Conservation (phyloP, 2,888 invertebrate genomes). For the Theodoxus fluviatilis region DNA sequence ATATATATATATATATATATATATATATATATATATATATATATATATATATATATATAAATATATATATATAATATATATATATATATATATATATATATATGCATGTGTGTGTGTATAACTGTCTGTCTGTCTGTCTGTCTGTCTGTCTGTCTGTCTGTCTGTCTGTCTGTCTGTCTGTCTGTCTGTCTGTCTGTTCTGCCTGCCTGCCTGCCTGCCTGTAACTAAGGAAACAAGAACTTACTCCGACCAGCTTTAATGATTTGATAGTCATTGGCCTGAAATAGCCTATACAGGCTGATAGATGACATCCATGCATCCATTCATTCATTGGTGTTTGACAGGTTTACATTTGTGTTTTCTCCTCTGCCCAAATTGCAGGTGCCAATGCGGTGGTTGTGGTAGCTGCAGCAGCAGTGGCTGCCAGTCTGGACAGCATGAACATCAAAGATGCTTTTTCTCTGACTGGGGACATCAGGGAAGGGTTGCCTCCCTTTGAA, state of each 20-base stretch:
- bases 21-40: background rate
- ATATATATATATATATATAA: background rate
- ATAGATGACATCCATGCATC: too few relatives aligned
- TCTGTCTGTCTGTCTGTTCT: too few relatives aligned
- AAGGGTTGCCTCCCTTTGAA: slow-evolving; percentile 54
- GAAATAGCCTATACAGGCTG: too few relatives aligned
- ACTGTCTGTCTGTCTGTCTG: background rate
- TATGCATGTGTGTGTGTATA: background rate
- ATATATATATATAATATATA: background rate
- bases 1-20: background rate
- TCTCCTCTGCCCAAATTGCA: slow-evolving; percentile 36
- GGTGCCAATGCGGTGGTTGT: slow-evolving; percentile 56
- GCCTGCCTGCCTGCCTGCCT: too few relatives aligned
- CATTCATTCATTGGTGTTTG: background rate
- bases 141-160: too few relatives aligned
- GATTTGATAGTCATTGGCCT: too few relatives aligned
- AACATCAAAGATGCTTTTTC: slow-evolving; percentile 40
- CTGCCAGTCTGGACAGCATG: slow-evolving; percentile 40
- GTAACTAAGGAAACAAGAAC: too few relatives aligned
- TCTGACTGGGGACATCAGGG: slow-evolving; percentile 51
- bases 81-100: background rate
- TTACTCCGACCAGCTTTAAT: too few relatives aligned
- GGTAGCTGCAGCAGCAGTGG: slow-evolving; percentile 43
- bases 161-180: too few relatives aligned
- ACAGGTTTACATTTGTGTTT: background rate